phyloP scores from a whole-genome alignment of 2,888 invertebrate species.

The Schrankia costaestrigalis region DNA sequence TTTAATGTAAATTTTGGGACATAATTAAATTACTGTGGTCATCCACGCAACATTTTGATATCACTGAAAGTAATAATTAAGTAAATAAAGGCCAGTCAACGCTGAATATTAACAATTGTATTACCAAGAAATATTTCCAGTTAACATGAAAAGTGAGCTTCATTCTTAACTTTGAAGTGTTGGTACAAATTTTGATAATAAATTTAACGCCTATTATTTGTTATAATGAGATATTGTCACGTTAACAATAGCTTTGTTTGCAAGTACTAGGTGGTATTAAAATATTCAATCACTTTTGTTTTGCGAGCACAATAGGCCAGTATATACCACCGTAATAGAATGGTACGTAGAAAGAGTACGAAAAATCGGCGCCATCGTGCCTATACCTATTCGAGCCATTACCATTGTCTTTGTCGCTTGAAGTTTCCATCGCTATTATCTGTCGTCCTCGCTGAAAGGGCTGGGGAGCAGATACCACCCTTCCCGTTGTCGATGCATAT shows the following conservation, averaged over 20 bases:
- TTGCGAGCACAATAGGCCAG: slow-evolving; percentile 11
- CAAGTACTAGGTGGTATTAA: slow-evolving; percentile 13
- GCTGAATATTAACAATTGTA: slow-evolving; percentile 46
- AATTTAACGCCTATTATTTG: slow-evolving; percentile 18
- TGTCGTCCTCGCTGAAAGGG: slow-evolving; percentile 55
- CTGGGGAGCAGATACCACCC: slow-evolving; percentile 48
- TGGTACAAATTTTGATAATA: slow-evolving; percentile 15
- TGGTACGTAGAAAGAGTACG: slow-evolving; percentile 26
- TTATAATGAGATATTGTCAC: slow-evolving; percentile 19
- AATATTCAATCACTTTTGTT: slow-evolving; percentile 24
- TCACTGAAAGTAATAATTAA: slow-evolving; percentile 29
- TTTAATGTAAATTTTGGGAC: slow-evolving; percentile 56
- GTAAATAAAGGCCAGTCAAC: slow-evolving; percentile 34
- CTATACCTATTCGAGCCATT: slow-evolving; percentile 47
- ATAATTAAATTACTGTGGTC: slow-evolving; percentile 54
- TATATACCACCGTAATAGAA: slow-evolving; percentile 11
- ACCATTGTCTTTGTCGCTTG: slow-evolving; percentile 58
- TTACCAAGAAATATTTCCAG: slow-evolving; percentile 15
- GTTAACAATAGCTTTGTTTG: slow-evolving; percentile 15
- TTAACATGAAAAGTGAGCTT: slow-evolving; percentile 12
- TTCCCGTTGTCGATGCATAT: slow-evolving; percentile 71
- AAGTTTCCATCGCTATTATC: slow-evolving; percentile 62
- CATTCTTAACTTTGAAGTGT: slow-evolving; percentile 12
- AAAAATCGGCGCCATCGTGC: slow-evolving; percentile 34
- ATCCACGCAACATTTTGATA: slow-evolving; percentile 48